phyloP scores from a whole-genome alignment of 2,797 vertebrate genomes.

The Pseudomugil gertrudae region DNA sequence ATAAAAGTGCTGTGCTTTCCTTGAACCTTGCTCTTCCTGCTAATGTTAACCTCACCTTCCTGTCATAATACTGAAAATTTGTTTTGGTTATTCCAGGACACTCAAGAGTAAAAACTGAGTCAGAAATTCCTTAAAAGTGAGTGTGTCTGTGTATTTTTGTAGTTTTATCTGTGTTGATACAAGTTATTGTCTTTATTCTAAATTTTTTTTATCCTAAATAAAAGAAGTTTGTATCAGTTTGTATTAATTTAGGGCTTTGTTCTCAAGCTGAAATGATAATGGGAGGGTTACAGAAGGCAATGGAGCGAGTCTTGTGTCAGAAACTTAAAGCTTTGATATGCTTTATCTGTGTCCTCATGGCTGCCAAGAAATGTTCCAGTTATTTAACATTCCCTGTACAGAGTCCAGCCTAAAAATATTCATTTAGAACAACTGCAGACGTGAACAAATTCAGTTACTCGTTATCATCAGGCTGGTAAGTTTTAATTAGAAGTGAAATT shows the following conservation, averaged over 20 bases:
- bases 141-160: background rate
- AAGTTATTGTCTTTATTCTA: background rate
- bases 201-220: background rate
- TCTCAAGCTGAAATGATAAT: background rate
- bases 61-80: background rate
- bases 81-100: constrained; percentile 15
- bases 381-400: background rate
- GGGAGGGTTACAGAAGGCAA: background rate
- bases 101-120: background rate
- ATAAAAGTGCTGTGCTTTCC: constrained; percentile 1
- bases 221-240: too few species aligned
- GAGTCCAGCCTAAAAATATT: too few species aligned
- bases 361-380: background rate
- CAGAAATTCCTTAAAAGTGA: background rate
- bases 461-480: too few species aligned
- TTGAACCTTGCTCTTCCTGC: constrained; percentile 26
- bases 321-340: too few species aligned
- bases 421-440: too few species aligned
- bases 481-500: too few species aligned
- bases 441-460: too few species aligned
- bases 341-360: background rate
- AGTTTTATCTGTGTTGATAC: background rate
- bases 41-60: constrained; percentile 14
- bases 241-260: background rate
- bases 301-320: background rate